Conservation (phyloP, 1,140 invertebrate genomes). For the Ooceraea biroi region DNA sequence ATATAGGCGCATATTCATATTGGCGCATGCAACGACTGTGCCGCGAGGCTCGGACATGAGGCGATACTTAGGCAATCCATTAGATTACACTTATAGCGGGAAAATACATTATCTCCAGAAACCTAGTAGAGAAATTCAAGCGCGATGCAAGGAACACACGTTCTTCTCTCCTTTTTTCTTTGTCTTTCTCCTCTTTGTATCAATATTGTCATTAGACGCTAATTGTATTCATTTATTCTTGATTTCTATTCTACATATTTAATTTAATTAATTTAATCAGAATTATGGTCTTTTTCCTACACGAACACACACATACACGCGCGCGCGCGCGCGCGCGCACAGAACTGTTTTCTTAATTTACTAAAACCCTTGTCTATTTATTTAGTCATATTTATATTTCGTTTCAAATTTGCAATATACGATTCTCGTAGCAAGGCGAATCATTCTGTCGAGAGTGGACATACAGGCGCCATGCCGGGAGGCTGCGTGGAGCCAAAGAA, state of each 20-base stretch:
- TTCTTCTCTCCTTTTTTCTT: neutral
- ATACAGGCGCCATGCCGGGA: neutral
- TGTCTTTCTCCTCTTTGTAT: neutral
- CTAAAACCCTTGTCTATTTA: neutral
- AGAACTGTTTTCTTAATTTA: neutral
- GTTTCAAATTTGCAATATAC: conserved; percentile 17
- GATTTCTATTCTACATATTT: no score
- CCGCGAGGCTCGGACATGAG: conserved; percentile 23
- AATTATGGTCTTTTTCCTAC: no score
- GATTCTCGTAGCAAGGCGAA: conserved; percentile 21
- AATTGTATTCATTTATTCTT: neutral
- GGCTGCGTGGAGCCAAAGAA: conserved; percentile 18
- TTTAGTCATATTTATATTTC: neutral
- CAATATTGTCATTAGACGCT: neutral
- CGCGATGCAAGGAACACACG: no score
- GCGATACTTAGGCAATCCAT: conserved; percentile 15
- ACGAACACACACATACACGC: no score
- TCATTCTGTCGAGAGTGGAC: conserved; percentile 18
- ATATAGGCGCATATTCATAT: conserved; percentile 42
- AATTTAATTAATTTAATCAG: no score
- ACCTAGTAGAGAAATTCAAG: no score
- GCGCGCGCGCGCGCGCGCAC: no score
- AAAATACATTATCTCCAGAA: conserved; percentile 1
- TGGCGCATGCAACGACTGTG: conserved; percentile 8
- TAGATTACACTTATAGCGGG: neutral